Percentiles rank a stretch among this genome's conserved stretches.
phyloP scores from a whole-genome alignment of 2,113 vertebrate species.

The Anhinga rufa region DNA sequence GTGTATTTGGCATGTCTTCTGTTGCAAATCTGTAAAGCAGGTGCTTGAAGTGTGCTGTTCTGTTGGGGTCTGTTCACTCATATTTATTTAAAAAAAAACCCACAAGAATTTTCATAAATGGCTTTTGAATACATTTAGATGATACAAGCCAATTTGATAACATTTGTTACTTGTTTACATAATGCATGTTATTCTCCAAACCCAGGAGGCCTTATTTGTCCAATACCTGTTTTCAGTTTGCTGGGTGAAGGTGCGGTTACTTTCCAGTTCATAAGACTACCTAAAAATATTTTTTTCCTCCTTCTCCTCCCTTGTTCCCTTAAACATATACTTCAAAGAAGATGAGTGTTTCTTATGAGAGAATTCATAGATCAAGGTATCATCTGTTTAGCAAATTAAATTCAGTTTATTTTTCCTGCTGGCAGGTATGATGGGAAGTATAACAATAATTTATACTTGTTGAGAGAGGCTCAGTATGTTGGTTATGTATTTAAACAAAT shows the following conservation, averaged over 20 bases:
- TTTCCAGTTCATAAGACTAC: not conserved
- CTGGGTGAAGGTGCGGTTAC: not conserved
- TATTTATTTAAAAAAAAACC: not conserved
- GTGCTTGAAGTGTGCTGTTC: not conserved
- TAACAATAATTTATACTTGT: not conserved
- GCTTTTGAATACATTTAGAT: not conserved
- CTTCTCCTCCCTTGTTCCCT: not conserved
- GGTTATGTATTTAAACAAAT: not conserved
- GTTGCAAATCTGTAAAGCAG: not conserved
- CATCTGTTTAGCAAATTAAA: not conserved
- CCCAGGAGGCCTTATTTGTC: not conserved
- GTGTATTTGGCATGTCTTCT: not conserved
- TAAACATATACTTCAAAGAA: not conserved
- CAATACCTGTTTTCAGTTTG: not conserved
- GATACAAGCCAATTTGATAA: not conserved
- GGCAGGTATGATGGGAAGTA: not conserved
- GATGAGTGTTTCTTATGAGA: not conserved
- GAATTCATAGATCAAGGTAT: not conserved
- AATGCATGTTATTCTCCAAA: not conserved
- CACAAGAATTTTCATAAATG: not conserved
- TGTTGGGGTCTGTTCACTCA: not conserved
- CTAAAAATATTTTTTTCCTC: not conserved
- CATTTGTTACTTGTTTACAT: not conserved
- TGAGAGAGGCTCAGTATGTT: not conserved
- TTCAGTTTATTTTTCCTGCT: not conserved